Conservation (phyloP, 2,888 invertebrate species). For the Heterodera filipjevi region DNA sequence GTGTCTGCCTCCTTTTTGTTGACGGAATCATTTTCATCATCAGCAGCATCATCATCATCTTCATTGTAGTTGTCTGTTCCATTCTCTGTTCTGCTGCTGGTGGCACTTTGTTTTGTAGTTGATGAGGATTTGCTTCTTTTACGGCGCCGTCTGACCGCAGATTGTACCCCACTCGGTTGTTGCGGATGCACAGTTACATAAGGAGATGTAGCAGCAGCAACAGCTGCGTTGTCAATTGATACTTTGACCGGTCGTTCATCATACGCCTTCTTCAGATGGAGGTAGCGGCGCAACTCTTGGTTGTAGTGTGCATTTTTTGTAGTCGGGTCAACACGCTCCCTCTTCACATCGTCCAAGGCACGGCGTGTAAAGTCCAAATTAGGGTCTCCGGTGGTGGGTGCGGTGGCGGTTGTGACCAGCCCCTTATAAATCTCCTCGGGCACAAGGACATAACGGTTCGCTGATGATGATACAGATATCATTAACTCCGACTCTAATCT, state of each 20-base stretch:
- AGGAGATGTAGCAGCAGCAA: not conserved
- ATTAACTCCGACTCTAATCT: too few relatives aligned
- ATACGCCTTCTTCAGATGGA: not conserved
- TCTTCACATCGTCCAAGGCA: not conserved
- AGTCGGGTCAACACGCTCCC: not conserved
- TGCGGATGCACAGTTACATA: too few relatives aligned
- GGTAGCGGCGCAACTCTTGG: slow-evolving; percentile 5
- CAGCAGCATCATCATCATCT: not conserved
- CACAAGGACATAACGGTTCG: slow-evolving; percentile 27
- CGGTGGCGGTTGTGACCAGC: not conserved
- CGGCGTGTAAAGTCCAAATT: slow-evolving; percentile 11
- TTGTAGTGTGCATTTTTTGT: slow-evolving; percentile 10
- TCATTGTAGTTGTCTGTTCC: too few relatives aligned
- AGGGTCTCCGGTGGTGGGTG: not conserved
- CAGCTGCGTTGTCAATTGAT: not conserved
- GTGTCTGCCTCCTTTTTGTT: not conserved
- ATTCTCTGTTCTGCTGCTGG: too few relatives aligned
- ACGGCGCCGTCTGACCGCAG: too few relatives aligned
- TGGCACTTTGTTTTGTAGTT: not conserved
- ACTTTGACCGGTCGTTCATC: slow-evolving; percentile 9
- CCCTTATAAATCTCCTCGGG: slow-evolving; percentile 33
- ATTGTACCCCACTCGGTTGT: too few relatives aligned
- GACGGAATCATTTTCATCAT: not conserved
- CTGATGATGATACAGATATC: too few relatives aligned
- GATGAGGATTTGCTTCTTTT: too few relatives aligned